phyloP scores from a whole-genome alignment of 2,113 vertebrate genomes.

The Callospermophilus lateralis region DNA sequence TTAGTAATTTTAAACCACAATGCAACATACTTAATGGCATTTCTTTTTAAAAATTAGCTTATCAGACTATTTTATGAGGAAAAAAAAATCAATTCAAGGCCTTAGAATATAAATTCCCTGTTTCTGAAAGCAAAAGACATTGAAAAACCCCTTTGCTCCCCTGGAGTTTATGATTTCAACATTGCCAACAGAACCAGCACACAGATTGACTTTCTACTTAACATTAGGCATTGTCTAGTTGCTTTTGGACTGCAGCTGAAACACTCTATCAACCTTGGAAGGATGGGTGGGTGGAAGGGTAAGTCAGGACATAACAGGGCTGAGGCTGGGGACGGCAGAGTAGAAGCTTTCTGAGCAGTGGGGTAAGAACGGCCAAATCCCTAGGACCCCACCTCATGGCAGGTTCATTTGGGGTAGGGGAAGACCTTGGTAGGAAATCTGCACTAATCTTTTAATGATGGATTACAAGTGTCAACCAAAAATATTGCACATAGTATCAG shows the following conservation, averaged over 20 bases:
- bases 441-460: neutral
- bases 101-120: slow-evolving; percentile 75
- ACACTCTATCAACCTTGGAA: neutral
- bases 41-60: slow-evolving; percentile 82
- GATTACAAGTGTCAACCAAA: neutral
- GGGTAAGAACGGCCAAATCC: neutral
- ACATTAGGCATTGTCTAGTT: neutral
- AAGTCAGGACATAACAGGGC: neutral
- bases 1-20: slow-evolving; percentile 79
- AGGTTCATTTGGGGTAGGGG: neutral
- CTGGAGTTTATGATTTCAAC: slow-evolving; percentile 25
- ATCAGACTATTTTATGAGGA: slow-evolving; percentile 79
- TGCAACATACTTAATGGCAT: slow-evolving; percentile 71
- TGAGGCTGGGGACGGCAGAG: neutral
- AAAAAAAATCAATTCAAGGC: slow-evolving; percentile 80
- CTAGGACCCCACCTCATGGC: neutral
- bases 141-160: slow-evolving; percentile 29
- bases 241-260: slow-evolving; percentile 39
- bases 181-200: neutral
- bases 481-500: slow-evolving; percentile 69
- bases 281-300: neutral
- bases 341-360: slow-evolving; percentile 52
- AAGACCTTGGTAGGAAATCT: neutral
- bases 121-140: slow-evolving; percentile 60
- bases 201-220: fast-evolving